These are phyloP conservation scores for Ceratotherium simum DNA, from an alignment of 2,113 vertebrate genomes.

Conservation along the genomic window DNA sequence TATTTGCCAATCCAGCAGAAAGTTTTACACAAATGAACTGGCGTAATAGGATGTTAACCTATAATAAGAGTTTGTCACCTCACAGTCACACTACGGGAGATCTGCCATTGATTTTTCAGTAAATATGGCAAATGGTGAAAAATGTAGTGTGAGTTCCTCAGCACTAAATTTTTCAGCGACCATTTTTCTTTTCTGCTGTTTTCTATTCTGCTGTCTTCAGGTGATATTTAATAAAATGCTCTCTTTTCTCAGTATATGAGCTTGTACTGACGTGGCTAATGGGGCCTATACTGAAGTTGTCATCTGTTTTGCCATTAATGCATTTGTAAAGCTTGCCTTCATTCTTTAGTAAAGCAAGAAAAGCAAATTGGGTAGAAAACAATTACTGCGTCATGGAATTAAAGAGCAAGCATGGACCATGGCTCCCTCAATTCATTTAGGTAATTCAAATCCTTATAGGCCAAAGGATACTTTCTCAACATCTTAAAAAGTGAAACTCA, in stretches of 20 bases:
- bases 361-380: constrained; percentile 8
- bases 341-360: constrained; percentile 30
- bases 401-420: not conserved
- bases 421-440: not conserved
- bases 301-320: not conserved
- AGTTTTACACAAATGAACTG: constrained; percentile 87
- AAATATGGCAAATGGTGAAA: constrained; percentile 84
- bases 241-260: constrained; percentile 42
- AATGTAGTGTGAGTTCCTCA: constrained; percentile 79
- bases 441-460: not conserved
- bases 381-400: not conserved
- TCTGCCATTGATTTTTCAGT: constrained; percentile 89
- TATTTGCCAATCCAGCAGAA: constrained; percentile 86
- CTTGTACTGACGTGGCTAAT: constrained; percentile 37
- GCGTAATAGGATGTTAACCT: constrained; percentile 82
- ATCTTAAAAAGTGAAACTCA: not conserved
- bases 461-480: not conserved
- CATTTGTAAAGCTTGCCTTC: constrained; percentile 30
- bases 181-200: constrained; percentile 84
- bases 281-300: not conserved
- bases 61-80: constrained; percentile 86
- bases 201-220: constrained; percentile 84
- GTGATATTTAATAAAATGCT: constrained; percentile 85
- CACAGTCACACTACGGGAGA: constrained; percentile 80
- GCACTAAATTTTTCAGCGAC: constrained; percentile 84